These are phyloP conservation scores for Dasypogon diadema DNA, from an alignment of 2,888 invertebrate species.

Conservation along the genomic window DNA sequence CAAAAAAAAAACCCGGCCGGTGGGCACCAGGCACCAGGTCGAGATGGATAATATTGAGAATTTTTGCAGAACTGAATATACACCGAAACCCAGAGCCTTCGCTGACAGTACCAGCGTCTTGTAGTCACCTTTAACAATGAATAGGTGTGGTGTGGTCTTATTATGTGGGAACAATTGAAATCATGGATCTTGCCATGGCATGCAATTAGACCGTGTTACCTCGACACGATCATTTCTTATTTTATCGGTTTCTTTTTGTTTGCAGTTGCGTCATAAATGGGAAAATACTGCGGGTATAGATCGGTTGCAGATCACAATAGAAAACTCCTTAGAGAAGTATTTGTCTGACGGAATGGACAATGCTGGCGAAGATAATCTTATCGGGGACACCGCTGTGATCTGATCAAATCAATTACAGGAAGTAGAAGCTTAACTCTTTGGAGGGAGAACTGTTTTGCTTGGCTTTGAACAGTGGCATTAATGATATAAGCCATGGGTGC, in stretches of 20 bases:
- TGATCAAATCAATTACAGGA: no score
- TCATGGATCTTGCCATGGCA: constrained; percentile 19
- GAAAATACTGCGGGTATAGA: not conserved
- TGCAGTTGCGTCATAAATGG: constrained; percentile 39
- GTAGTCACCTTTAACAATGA: constrained; percentile 25
- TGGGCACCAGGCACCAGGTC: not conserved
- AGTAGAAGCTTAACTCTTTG: no score
- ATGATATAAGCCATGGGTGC: no score
- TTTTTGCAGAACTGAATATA: constrained; percentile 19
- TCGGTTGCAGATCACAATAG: not conserved
- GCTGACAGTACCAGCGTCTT: not conserved
- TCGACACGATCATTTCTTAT: constrained; percentile 23
- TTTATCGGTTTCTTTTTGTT: constrained; percentile 2
- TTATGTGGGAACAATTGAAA: constrained; percentile 41
- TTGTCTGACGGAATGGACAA: not conserved
- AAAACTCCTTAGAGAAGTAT: not conserved
- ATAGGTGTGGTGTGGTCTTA: constrained; percentile 21
- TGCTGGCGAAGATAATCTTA: no score
- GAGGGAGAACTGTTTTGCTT: no score
- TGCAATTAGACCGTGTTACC: constrained; percentile 41
- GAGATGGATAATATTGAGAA: constrained; percentile 29
- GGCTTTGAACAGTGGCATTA: no score
- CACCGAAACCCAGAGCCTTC: not conserved
- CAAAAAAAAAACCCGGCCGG: not conserved
- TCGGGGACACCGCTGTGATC: no score